phyloP scores from a whole-genome alignment of 2,797 vertebrate species.

The Phylloscopus collybita region DNA sequence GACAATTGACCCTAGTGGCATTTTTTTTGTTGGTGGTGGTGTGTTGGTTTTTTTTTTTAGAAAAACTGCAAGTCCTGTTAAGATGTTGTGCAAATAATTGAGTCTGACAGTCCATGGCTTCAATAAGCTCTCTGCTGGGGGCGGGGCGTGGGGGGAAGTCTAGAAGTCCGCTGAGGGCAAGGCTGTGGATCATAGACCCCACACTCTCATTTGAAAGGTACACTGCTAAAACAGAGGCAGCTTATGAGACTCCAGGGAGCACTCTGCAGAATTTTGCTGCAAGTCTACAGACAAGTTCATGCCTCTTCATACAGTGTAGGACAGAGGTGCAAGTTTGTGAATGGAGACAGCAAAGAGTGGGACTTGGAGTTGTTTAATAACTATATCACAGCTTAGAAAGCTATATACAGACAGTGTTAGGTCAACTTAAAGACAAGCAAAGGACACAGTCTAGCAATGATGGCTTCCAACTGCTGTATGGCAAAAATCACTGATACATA shows the following conservation, averaged over 20 bases:
- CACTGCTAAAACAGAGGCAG: background rate
- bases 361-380: background rate
- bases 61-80: conserved; percentile 27
- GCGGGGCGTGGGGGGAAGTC: background rate
- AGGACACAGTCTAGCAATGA: background rate
- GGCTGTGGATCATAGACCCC: background rate
- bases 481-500: background rate
- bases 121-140: background rate
- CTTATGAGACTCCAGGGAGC: background rate
- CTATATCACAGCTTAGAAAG: background rate
- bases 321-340: background rate
- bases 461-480: background rate
- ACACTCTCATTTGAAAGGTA: background rate
- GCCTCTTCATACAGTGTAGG: background rate
- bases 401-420: background rate
- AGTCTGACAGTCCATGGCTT: background rate
- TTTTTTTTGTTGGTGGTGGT: background rate
- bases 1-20: background rate
- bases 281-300: background rate
- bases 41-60: background rate
- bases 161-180: background rate
- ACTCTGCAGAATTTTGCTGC: background rate
- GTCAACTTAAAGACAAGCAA: background rate
- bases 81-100: conserved; percentile 9
- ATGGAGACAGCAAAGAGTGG: background rate